Base-by-base conservation (phyloP, 2,113 vertebrate genomes). In the Sclerurus mexicanus region DNA sequence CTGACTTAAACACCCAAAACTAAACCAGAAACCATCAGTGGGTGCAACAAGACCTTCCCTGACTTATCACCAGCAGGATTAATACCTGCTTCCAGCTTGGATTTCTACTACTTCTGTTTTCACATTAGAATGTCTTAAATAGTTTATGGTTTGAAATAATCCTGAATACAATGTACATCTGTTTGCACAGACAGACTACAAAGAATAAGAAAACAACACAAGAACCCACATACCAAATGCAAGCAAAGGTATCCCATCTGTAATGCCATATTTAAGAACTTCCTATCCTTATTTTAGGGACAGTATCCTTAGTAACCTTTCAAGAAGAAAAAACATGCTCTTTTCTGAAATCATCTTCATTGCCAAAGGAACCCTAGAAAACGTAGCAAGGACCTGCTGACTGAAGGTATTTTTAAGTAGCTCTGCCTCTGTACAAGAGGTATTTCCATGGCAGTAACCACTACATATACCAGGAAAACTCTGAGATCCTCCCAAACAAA, bases 91-190 rank as follows among this genome's bases (percentile, higher is more conserved):
- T 85, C 33, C 28, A 91, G 31, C 23, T 37, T 52, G 10, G 21
- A 52, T 73, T 77, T 67, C 47, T 44, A 6, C 75, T 63, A 42
- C 71, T 80, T 50, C 53, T 74, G 74, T 63, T 93, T 95, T 52
- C 67, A 31, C 19, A 42, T 39, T 12, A 77, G 17, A 79, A 90
- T 5, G 19, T 42, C 87, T 93, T 60, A 30, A 93, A 83, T 40
- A 82, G 80, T 89, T 91, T 67, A 55, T 63, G 17, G 52, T 35
- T 93, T 75, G 17, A 94, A 93, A 92, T 93, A 95, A 95, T 27
- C 94, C 87, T 13, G 16, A 96, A 74, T 55, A 93, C 33, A 92
- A 77, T 14, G n/a, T 42, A 85, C 73, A 83, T 62, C 50, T 85
- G 42, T 87, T 93, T 89, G 71, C 67, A 80, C n/a, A 83, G 30